Base-by-base conservation (phyloP, 1,140 invertebrate genomes). In the Zaprionus ornatus region DNA sequence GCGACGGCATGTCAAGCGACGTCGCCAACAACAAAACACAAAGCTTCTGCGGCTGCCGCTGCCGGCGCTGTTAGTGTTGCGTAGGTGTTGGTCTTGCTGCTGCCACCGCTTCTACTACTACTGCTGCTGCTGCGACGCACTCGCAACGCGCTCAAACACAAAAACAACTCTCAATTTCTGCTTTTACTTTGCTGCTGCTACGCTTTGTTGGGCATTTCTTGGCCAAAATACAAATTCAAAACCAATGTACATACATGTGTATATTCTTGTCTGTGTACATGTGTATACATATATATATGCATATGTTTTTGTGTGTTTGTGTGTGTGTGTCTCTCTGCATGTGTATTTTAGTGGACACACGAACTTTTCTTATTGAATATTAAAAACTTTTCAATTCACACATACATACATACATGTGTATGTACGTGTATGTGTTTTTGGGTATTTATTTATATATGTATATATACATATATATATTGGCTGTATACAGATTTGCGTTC, bases 111-210 rank as follows among this genome's bases (percentile, higher is more conserved):
- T 29, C 60, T 66, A 25, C 19, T 54, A 7, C 25, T 10, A 29
- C 29, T 54, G 23, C 50, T 73, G 50, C 55, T 57, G 56, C 56
- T 59, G 35, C 25, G n/a, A 45, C 60, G 54, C 59, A 55, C 67
- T 66, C 13, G 55, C 59, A 59, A 57, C 65, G 71, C 55, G 62
- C 77, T 55, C 78, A 62, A 62, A 67, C 60, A 64, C 63, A 76
- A 70, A 75, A 87, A 80, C 80, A 87, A 87, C 84, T 87, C 84
- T 87, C 84, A 87, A 70, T 87, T 87, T 87, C 84, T 80, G 84
- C 77, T 87, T 87, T 87, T 87, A 84, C 80, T 83, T 77, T 77
- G 82, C 73, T 63, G 54, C 54, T 59, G 70, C 65, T 74, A 74
- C 71, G 84, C 84, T 82, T 87, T 74, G 71, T 64, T 83, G 65